These are phyloP conservation scores for Gandaritis pyraliata DNA, from an alignment of 2,888 invertebrate genomes.

Conservation along the genomic window DNA sequence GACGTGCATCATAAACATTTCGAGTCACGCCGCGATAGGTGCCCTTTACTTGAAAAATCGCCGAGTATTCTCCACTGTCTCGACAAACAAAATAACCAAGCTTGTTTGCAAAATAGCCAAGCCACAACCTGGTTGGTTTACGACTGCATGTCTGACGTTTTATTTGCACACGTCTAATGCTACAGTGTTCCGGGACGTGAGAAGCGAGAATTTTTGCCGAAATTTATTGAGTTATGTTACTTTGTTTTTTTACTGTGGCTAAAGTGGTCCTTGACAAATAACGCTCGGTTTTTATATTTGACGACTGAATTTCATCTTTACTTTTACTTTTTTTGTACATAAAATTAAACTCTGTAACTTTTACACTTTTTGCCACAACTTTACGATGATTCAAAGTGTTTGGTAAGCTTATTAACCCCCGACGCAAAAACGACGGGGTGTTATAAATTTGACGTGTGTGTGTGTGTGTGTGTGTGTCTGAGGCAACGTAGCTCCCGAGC, in stretches of 20 bases:
- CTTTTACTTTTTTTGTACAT: neutral
- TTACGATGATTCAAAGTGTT: no score
- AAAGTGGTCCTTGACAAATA: constrained; percentile 12
- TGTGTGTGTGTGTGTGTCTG: no score
- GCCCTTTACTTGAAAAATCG: neutral
- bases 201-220: constrained; percentile 7
- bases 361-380: no score
- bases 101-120: constrained; percentile 20
- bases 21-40: neutral
- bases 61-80: neutral
- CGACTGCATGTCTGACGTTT: constrained; percentile 34
- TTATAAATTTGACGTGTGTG: no score
- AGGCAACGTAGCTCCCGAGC: no score
- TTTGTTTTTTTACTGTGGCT: constrained; percentile 13
- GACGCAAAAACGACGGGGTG: no score
- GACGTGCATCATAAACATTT: neutral
- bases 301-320: neutral
- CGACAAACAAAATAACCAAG: constrained; percentile 18
- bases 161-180: constrained; percentile 32
- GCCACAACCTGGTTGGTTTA: constrained; percentile 35
- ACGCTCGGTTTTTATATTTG: constrained; percentile 5
- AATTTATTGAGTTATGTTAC: constrained; percentile 17
- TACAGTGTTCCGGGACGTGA: constrained; percentile 26
- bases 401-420: no score
- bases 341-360: no score